phyloP scores from a whole-genome alignment of 1,140 invertebrate species.

The Acromyrmex charruanus region DNA sequence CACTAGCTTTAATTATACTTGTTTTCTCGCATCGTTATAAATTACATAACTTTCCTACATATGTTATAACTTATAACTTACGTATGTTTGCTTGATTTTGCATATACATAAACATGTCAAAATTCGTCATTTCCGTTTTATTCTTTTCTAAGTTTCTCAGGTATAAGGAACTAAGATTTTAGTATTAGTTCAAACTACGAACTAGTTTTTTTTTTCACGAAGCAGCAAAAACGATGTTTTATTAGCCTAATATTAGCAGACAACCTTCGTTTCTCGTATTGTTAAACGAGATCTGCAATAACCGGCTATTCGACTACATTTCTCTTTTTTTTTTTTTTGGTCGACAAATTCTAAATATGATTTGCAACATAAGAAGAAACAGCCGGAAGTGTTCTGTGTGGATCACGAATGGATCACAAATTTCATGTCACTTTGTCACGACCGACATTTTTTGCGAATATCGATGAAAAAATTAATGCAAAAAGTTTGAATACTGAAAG shows the following conservation, averaged over 20 bases:
- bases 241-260: not conserved
- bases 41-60: not conserved
- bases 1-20: not conserved
- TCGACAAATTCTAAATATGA: not conserved
- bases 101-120: not conserved
- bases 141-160: not conserved
- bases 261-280: conserved; percentile 30
- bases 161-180: conserved; percentile 7
- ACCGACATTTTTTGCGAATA: not conserved
- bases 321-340: conserved; percentile 6
- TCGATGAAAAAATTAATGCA: conserved; percentile 11
- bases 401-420: not conserved
- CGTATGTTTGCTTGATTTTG: not conserved
- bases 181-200: not conserved
- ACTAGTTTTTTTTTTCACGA: not conserved
- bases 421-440: not conserved
- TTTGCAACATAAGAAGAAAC: not conserved
- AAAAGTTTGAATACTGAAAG: not conserved
- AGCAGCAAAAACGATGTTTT: conserved; percentile 6
- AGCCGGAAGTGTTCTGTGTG: not conserved
- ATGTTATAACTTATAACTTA: not conserved
- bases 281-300: not conserved
- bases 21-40: not conserved
- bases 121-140: not conserved
- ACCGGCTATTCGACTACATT: not conserved